phyloP scores from a whole-genome alignment of 2,797 vertebrate species.

The Miichthys miiuy region DNA sequence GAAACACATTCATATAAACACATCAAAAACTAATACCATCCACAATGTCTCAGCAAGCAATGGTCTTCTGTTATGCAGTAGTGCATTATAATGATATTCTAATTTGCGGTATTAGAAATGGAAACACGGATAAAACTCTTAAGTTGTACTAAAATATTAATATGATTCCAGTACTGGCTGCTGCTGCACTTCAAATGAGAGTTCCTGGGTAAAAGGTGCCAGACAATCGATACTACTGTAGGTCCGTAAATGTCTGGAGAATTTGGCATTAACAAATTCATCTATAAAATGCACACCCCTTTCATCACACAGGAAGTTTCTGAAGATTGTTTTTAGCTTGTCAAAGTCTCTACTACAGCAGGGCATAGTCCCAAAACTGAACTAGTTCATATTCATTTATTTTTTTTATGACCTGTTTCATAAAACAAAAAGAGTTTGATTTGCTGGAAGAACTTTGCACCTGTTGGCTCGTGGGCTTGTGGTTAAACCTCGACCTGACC shows the following conservation, averaged over 20 bases:
- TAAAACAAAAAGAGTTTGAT: too few species aligned
- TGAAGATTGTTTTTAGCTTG: not conserved
- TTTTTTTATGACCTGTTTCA: too few species aligned
- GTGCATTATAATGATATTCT: not conserved
- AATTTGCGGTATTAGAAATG: not conserved
- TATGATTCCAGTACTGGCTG: constrained; percentile 14
- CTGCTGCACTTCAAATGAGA: constrained; percentile 28
- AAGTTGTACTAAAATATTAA: constrained; percentile 36
- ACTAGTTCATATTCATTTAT: too few species aligned
- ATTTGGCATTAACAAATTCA: not conserved
- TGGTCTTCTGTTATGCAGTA: not conserved
- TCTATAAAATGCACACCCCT: not conserved
- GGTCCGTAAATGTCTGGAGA: constrained; percentile 1
- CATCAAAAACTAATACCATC: not conserved
- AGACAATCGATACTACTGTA: not conserved
- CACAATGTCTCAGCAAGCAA: constrained; percentile 1
- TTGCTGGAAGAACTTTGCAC: too few species aligned
- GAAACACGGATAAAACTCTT: constrained; percentile 23
- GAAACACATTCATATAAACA: constrained; percentile 33
- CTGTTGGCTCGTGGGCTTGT: too few species aligned
- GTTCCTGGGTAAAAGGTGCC: not conserved
- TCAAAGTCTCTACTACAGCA: not conserved
- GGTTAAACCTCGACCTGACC: too few species aligned
- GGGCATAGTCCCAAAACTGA: not conserved
- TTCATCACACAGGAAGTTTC: not conserved